A percentile compares a stretch with the other conserved stretches of the same genome.
Conservation (phyloP, 2,113 vertebrate species). For the Microtus oregoni region DNA sequence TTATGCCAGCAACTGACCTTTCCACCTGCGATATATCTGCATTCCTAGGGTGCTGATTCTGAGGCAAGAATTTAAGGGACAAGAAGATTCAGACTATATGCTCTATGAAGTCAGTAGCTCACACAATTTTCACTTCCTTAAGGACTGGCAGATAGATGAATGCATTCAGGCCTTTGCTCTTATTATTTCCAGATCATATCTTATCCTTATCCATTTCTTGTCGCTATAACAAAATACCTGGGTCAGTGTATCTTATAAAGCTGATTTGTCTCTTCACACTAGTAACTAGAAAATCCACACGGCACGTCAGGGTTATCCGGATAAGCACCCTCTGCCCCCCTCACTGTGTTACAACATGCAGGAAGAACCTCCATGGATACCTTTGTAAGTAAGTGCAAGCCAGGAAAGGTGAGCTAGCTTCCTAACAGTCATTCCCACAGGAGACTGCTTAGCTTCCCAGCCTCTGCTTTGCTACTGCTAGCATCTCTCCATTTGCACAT, state of each 20-base stretch:
- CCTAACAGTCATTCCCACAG: background rate
- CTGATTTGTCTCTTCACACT: background rate
- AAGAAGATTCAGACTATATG: background rate
- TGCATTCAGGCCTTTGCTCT: background rate
- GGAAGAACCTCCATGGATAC: background rate
- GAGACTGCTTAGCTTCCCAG: background rate
- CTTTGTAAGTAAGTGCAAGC: background rate
- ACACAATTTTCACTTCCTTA: constrained; percentile 76
- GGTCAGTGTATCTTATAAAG: background rate
- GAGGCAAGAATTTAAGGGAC: background rate
- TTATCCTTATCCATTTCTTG: background rate
- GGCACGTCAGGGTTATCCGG: no score
- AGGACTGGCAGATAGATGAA: background rate
- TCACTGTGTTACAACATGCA: background rate
- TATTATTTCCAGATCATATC: constrained; percentile 11
- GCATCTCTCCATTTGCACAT: background rate
- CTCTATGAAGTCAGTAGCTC: constrained; percentile 79
- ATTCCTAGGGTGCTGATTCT: background rate
- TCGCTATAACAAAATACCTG: background rate
- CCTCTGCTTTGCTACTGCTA: background rate
- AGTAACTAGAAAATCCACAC: background rate
- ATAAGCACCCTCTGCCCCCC: no score
- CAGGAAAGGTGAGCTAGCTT: background rate
- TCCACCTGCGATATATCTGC: background rate
- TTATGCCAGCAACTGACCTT: background rate